Conservation (phyloP, 2,888 invertebrate genomes). For the Athalia rosae region DNA sequence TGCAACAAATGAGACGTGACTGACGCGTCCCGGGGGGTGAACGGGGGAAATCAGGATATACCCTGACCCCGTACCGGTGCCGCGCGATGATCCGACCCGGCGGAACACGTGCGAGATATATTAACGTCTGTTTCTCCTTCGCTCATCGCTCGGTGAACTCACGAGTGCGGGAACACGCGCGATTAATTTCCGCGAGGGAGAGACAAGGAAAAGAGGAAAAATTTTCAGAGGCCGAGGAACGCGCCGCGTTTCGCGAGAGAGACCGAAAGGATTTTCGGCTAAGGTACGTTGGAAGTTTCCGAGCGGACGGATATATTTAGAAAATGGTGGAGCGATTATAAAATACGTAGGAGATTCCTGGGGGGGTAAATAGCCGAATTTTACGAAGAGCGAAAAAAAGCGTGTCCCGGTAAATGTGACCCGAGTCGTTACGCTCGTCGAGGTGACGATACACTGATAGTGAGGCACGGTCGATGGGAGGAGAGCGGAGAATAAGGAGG, state of each 20-base stretch:
- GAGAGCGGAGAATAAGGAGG: background rate
- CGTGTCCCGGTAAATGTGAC: constrained; percentile 39
- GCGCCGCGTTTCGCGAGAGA: too few relatives aligned
- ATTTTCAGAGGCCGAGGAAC: too few relatives aligned
- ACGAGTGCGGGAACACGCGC: background rate
- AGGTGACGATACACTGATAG: constrained; percentile 45
- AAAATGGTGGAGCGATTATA: constrained; percentile 17
- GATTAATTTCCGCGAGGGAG: background rate
- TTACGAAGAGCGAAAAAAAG: constrained; percentile 44
- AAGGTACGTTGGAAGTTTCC: background rate
- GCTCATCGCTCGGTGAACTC: background rate
- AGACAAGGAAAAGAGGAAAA: too few relatives aligned
- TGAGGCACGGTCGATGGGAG: constrained; percentile 10
- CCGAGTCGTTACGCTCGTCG: constrained; percentile 36
- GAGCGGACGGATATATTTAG: constrained; percentile 15
- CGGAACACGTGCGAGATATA: constrained; percentile 54
- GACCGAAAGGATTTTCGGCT: background rate
- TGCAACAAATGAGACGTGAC: constrained; percentile 61
- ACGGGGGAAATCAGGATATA: background rate
- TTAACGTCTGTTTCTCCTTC: constrained; percentile 26
- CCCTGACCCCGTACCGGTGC: constrained; percentile 51
- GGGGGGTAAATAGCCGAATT: constrained; percentile 41
- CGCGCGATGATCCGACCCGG: constrained; percentile 47
- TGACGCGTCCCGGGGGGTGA: constrained; percentile 33
- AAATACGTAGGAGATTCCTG: constrained; percentile 28